Evolutionary conservation across 2,797 vertebrate genomes (phyloP), one percentile per base, ranked within the genome.

Genomic region (Sebastiscus tertius): DNA sequence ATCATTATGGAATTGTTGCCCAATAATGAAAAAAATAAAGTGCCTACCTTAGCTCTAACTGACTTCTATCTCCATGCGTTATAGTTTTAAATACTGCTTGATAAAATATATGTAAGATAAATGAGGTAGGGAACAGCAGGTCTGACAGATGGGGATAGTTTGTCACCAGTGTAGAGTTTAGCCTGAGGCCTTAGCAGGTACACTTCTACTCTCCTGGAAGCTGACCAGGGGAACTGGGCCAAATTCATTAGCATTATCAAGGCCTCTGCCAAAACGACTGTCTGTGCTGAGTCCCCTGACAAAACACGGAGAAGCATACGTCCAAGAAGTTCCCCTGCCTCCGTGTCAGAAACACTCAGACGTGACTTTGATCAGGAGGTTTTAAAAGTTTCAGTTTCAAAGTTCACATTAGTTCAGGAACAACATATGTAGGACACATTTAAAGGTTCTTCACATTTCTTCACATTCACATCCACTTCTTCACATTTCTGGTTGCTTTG

Each of bases 211-310:
- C 83, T 75, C 63, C 65, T 84, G 87, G 85, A 87, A 34, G 31
- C 68, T 59, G 81, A 87, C 89, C 82, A 85, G 73, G 20, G 78
- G 78, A 85, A 72, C 27, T 58, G 31, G 24, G 80, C 85, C 85
- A 87, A 75, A 77, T 73, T 80, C 81, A 90, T 87, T 88, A 84
- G 67, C 81, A 84, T 85, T 52, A 65, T 74, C 49, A 67, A 60
- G 54, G 64, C n/a, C 64, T 73, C 52, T 83, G 86, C 82, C 78
- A 88, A 83, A 75, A 83, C 59, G 61, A 58, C 70, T 58, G 69
- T 33, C 64, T 70, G 64, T 73, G 20, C 62, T 34, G 46, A 8
- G 6, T 85, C 82, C 82, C 78, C 52, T 34, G 65, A 79, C 62
- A 66, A 63, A 71, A 82, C 86, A 75, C 10, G 62, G 49, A 73